Base-by-base conservation (phyloP, 2,113 vertebrate genomes). In the Megaceryle maxima region DNA sequence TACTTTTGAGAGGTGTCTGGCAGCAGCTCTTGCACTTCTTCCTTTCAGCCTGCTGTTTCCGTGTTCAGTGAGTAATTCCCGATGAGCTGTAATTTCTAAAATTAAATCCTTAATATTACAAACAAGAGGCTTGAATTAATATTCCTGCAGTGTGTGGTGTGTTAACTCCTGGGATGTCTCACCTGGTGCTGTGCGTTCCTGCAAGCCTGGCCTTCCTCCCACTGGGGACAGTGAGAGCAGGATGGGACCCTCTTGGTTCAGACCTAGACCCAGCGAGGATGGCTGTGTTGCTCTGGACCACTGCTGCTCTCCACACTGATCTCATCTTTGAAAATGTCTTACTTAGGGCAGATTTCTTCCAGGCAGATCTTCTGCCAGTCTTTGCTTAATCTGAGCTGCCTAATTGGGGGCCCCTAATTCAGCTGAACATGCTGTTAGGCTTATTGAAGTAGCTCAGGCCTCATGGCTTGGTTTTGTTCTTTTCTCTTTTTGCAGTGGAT, bases 11-110 rank as follows among this genome's bases (percentile, higher is more conserved):
- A 29, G 31, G 85, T 3, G 29, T 26, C 57, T 94, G 92, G 67
- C 78, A 72, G 86, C 33, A 76, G 20, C 2, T 3, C 20, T 60
- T 29, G n/a, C 2, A 2, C 70, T 48, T 16, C 84, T 92, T 83
- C 76, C 72, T 80, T 41, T 43, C 29, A 25, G 62, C 16, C 50
- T 74, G 51, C 46, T 74, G 46, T 67, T 91, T 75, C 83, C 76
- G 75, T 81, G 77, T 64, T 94, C 83, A 41, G 44, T 74, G 88
- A 90, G 88, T 91, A 94, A 94, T 72, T 91, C 83, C 57, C 4
- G 1, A 75, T 68, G 74, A 94, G 83, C 91, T 75, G 33, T 64
- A 62, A 87, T 28, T 89, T 84, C 91, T 87, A 96, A 92, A 96
- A 91, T 79, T 79, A 89, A 94, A 55, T 66, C 63, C 20, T 63